Evolutionary conservation across 30 jellyfish, hydroid and myxozoan species (phyloP).

Genomic region (Cassiopea andromeda): DNA sequence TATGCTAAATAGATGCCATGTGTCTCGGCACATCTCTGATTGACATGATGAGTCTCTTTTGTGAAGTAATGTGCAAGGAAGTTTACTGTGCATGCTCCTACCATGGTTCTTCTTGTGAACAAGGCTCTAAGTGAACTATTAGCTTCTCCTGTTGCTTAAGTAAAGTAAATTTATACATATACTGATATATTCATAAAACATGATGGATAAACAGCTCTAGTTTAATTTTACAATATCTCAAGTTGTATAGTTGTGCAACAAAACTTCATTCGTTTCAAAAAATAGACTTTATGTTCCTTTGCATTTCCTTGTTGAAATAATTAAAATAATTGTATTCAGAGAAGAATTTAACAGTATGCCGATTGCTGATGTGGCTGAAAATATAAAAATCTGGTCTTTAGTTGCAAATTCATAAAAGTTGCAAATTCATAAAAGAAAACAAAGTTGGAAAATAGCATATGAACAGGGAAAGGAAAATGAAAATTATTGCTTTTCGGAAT

Average conservation of each 20-base stretch:
- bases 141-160: too few species aligned
- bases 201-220: not conserved
- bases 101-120: not conserved
- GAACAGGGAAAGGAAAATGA: not conserved
- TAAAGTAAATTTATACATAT: too few species aligned
- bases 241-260: too few species aligned
- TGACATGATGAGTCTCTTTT: too few species aligned
- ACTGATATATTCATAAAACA: too few species aligned
- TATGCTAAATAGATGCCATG: too few species aligned
- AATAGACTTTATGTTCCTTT: not conserved
- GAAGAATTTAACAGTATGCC: not conserved
- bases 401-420: not conserved
- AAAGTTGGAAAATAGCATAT: not conserved
- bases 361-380: not conserved
- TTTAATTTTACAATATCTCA: too few species aligned
- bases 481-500: not conserved
- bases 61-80: too few species aligned
- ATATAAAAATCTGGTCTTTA: not conserved
- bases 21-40: too few species aligned
- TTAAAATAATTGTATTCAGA: not conserved
- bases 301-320: not conserved
- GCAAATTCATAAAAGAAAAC: too few species aligned
- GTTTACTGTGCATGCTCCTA: not conserved
- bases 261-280: too few species aligned
- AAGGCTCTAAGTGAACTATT: too few species aligned